These are phyloP conservation scores for Planiliza haematocheilus DNA, from an alignment of 2,113 vertebrate species.

Conservation along the genomic window DNA sequence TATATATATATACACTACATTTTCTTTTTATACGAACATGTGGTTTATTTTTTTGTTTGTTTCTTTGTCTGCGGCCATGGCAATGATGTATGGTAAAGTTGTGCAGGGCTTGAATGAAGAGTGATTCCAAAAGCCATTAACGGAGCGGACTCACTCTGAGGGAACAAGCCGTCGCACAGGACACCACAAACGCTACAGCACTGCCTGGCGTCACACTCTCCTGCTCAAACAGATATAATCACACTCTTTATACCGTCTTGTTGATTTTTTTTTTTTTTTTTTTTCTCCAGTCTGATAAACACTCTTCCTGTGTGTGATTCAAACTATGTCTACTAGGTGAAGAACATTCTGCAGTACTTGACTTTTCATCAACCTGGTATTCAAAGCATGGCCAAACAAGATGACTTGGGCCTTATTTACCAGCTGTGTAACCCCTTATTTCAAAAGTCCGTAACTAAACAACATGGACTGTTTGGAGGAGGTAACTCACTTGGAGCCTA, in stretches of 20 bases:
- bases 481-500: no score
- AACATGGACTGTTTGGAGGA: neutral
- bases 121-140: slow-evolving; percentile 90
- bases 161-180: slow-evolving; percentile 82
- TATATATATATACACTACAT: no score
- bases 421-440: neutral
- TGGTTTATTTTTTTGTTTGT: neutral
- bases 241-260: slow-evolving; percentile 34
- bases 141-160: slow-evolving; percentile 94
- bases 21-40: neutral
- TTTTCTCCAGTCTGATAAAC: slow-evolving; percentile 17
- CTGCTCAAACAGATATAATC: neutral
- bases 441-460: neutral
- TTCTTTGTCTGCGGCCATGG: slow-evolving; percentile 56
- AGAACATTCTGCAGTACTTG: neutral
- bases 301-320: slow-evolving; percentile 22
- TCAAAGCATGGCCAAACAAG: neutral
- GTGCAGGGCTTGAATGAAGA: slow-evolving; percentile 95
- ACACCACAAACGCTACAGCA: slow-evolving; percentile 69
- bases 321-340: slow-evolving; percentile 12
- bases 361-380: slow-evolving; percentile 16
- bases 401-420: neutral
- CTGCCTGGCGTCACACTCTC: slow-evolving; percentile 1
- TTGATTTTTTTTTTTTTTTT: neutral
- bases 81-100: slow-evolving; percentile 56